A percentile compares a stretch with the other conserved stretches of the same genome.
These are phyloP conservation scores for Aurelia aurita complex sp. Pacific DNA, from an alignment of 30 jellyfish, hydroid and myxozoan species.

Conservation along the genomic window DNA sequence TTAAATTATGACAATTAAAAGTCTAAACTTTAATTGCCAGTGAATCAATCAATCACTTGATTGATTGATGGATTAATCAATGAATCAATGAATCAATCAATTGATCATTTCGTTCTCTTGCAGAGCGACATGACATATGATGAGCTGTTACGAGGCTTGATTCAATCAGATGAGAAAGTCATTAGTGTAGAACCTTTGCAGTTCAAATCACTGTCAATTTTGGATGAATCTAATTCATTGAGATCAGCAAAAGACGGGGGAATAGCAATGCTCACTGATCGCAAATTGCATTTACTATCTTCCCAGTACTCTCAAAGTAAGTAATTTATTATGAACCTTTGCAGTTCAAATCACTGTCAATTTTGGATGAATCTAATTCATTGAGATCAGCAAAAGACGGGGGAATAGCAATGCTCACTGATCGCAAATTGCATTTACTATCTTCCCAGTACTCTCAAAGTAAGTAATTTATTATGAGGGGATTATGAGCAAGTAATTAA, in stretches of 20 bases:
- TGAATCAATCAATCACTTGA: no score
- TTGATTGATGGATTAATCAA: no score
- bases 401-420: slow-evolving; percentile 33
- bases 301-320: slow-evolving; percentile 18
- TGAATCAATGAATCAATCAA: no score
- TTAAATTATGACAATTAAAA: no score
- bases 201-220: slow-evolving; percentile 6
- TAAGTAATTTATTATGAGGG: not conserved
- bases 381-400: not conserved
- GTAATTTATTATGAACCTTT: not conserved
- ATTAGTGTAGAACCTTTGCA: slow-evolving; percentile 21
- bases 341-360: slow-evolving; percentile 9
- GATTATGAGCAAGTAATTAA: no score
- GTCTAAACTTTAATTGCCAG: no score
- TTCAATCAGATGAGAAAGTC: not conserved
- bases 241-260: slow-evolving; percentile 14
- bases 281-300: slow-evolving; percentile 8
- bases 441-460: slow-evolving; percentile 26
- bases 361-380: slow-evolving; percentile 10
- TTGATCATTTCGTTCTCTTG: not conserved
- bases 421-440: slow-evolving; percentile 3
- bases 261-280: slow-evolving; percentile 21
- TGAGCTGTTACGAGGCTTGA: slow-evolving; percentile 14
- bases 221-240: slow-evolving; percentile 5
- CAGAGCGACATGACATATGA: slow-evolving; percentile 15